phyloP scores from a whole-genome alignment of 2,888 invertebrate genomes.

The Caenorhabditis doughertyi region DNA sequence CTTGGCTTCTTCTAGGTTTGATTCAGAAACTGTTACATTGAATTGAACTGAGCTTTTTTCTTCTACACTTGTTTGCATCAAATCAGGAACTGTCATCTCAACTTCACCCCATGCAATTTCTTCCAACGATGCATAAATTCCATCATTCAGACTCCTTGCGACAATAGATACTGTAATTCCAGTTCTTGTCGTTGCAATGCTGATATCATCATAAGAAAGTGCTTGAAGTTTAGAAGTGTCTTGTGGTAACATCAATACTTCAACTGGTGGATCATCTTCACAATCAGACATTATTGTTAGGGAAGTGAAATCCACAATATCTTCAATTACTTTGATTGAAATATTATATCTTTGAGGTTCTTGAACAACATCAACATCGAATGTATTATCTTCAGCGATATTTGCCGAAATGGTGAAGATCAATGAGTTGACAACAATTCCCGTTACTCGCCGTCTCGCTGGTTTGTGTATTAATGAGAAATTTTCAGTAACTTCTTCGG shows the following conservation, averaged over 20 bases:
- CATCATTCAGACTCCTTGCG: slow-evolving; percentile 78
- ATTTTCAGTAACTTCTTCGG: slow-evolving; percentile 50
- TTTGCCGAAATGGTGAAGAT: slow-evolving; percentile 61
- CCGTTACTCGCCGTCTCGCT: slow-evolving; percentile 59
- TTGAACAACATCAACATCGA: slow-evolving; percentile 74
- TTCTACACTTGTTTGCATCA: slow-evolving; percentile 65
- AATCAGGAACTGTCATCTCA: slow-evolving; percentile 73
- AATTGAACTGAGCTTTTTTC: slow-evolving; percentile 65
- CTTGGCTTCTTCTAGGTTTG: slow-evolving; percentile 74
- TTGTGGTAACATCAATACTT: slow-evolving; percentile 24
- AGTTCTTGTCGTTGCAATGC: slow-evolving; percentile 59
- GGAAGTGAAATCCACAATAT: slow-evolving; percentile 71
- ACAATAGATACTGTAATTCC: slow-evolving; percentile 79
- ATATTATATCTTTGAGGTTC: slow-evolving; percentile 70
- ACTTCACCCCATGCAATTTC: slow-evolving; percentile 82
- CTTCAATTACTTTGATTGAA: slow-evolving; percentile 71
- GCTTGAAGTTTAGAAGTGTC: slow-evolving; percentile 42
- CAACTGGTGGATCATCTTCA: slow-evolving; percentile 61
- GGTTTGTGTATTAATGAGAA: slow-evolving; percentile 46
- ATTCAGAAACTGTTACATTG: slow-evolving; percentile 80
- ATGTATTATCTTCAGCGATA: slow-evolving; percentile 69
- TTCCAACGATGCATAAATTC: slow-evolving; percentile 78
- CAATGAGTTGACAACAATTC: slow-evolving; percentile 61
- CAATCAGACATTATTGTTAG: slow-evolving; percentile 68
- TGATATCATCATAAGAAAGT: slow-evolving; percentile 52